phyloP scores from a whole-genome alignment of 2,113 vertebrate genomes.

The Labeo catla region DNA sequence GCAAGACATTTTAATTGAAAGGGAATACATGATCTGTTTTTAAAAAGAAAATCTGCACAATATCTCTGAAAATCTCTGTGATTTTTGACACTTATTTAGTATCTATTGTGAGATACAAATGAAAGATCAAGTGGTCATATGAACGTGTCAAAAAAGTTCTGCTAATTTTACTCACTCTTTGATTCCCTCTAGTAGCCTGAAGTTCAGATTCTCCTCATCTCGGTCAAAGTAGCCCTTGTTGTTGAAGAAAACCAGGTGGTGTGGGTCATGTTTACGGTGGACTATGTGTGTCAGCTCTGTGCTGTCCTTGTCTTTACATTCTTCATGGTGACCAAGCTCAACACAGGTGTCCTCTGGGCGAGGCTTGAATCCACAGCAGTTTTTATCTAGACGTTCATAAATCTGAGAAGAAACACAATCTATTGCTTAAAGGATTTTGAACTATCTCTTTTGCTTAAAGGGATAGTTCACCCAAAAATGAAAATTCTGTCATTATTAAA shows the following conservation, averaged over 20 bases:
- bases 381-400: constrained; percentile 88
- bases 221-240: constrained; percentile 95
- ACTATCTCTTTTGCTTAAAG: no score
- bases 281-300: constrained; percentile 82
- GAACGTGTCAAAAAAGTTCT: not conserved
- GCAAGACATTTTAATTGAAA: no score
- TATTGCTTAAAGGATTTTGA: not conserved
- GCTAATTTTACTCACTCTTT: constrained; percentile 84
- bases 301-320: constrained; percentile 77
- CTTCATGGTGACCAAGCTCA: constrained; percentile 70
- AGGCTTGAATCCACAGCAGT: constrained; percentile 95
- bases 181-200: constrained; percentile 91
- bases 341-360: constrained; percentile 85
- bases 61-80: not conserved
- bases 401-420: constrained; percentile 74
- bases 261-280: constrained; percentile 79
- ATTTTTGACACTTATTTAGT: not conserved
- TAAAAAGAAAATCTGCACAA: not conserved
- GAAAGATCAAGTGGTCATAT: not conserved
- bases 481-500: no score
- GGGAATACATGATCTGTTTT: not conserved
- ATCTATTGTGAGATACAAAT: not conserved
- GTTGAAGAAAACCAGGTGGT: constrained; percentile 85
- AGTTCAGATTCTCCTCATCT: constrained; percentile 93
- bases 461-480: no score